Evolutionary conservation across 2,888 invertebrate species (phyloP).

Genomic region (Exocentrus adspersus): DNA sequence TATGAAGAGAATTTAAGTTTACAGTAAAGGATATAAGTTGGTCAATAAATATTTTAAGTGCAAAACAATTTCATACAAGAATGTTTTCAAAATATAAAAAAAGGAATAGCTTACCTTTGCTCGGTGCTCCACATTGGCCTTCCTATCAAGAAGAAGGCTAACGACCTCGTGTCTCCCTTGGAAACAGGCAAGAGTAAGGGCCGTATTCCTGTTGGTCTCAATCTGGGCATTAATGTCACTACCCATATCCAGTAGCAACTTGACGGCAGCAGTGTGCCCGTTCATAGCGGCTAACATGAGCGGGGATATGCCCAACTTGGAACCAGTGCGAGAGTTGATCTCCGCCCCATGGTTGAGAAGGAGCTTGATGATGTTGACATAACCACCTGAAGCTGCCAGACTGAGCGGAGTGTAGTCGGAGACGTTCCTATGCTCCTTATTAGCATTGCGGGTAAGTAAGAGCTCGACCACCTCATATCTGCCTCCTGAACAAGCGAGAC

Average conservation of each 20-base stretch:
- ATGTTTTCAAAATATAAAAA: constrained; percentile 17
- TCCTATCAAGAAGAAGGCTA: constrained; percentile 91
- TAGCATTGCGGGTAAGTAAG: constrained; percentile 77
- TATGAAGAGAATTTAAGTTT: constrained; percentile 56
- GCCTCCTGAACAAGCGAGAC: constrained; percentile 96
- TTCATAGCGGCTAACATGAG: constrained; percentile 99
- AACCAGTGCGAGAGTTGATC: constrained; percentile 97
- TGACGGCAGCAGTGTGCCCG: constrained; percentile 95
- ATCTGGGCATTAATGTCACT: constrained; percentile 99
- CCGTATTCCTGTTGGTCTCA: constrained; percentile 98
- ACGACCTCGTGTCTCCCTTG: constrained; percentile 99
- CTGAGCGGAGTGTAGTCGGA: constrained; percentile 99
- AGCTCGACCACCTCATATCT: constrained; percentile 96
- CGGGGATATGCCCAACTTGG: constrained; percentile 97
- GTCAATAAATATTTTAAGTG: too few relatives aligned
- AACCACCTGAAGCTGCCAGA: constrained; percentile 97
- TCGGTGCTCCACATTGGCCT: constrained; percentile 98
- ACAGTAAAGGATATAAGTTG: too few relatives aligned
- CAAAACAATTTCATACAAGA: too few relatives aligned
- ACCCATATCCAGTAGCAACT: constrained; percentile 94
- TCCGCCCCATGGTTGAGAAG: constrained; percentile 95
- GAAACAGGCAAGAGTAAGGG: constrained; percentile 97
- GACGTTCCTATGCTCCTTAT: constrained; percentile 90
- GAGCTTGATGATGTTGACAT: constrained; percentile 97
- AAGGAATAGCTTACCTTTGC: constrained; percentile 65